Evolutionary conservation across 2,113 vertebrate species (phyloP).

Genomic region (Haemorhous mexicanus): DNA sequence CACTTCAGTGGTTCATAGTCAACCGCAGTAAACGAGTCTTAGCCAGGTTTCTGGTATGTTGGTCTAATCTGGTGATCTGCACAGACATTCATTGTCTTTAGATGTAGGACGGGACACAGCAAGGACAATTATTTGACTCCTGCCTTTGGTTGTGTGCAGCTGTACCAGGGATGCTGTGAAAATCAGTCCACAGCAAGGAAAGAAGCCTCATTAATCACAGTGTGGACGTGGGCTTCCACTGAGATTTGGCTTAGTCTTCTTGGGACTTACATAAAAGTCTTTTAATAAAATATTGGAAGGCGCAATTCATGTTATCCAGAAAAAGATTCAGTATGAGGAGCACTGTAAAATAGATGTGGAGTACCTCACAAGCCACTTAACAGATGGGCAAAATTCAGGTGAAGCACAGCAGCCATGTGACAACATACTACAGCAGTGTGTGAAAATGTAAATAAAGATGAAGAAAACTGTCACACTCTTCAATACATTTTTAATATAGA

Average conservation of each 20-base stretch:
- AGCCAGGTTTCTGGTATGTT: neutral
- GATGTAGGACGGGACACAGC: neutral
- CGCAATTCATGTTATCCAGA: neutral
- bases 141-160: neutral
- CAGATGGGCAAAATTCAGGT: neutral
- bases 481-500: neutral
- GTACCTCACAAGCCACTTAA: neutral
- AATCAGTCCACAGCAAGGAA: neutral
- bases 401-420: neutral
- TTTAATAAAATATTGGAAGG: neutral
- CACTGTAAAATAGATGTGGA: neutral
- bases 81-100: neutral
- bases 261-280: neutral
- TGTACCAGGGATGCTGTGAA: neutral
- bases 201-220: neutral
- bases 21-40: neutral
- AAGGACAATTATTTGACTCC: neutral
- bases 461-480: neutral
- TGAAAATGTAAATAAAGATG: neutral
- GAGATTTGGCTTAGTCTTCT: neutral
- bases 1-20: neutral
- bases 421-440: neutral
- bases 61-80: neutral
- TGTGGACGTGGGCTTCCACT: rapidly evolving
- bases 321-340: neutral